phyloP scores from a whole-genome alignment of 1,140 invertebrate species.

The Hesperophylax magnus region DNA sequence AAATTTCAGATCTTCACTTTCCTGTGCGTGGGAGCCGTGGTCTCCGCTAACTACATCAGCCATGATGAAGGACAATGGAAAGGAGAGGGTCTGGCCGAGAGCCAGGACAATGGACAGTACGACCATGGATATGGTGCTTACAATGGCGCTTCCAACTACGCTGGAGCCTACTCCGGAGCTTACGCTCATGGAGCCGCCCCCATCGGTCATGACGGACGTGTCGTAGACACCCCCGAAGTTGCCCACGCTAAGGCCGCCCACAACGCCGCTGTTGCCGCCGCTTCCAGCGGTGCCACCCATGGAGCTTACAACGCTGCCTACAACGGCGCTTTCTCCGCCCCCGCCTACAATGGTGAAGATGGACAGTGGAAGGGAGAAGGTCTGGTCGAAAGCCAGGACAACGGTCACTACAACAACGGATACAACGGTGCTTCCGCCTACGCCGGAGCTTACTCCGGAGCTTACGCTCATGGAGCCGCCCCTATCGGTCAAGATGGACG shows the following conservation, averaged over 20 bases:
- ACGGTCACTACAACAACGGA: no score
- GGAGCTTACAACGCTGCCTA: no score
- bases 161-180: not conserved
- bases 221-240: slow-evolving; percentile 63
- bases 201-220: slow-evolving; percentile 48
- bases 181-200: slow-evolving; percentile 34
- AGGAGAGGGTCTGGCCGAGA: no score
- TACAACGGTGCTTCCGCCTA: no score
- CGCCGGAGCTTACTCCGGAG: no score
- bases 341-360: no score
- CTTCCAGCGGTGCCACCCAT: not conserved
- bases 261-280: slow-evolving; percentile 10
- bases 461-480: no score
- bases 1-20: slow-evolving; percentile 43
- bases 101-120: slow-evolving; percentile 37
- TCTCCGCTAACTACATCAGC: slow-evolving; percentile 57
- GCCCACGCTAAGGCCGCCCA: slow-evolving; percentile 55
- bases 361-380: no score
- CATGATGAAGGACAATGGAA: slow-evolving; percentile 38
- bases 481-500: no score
- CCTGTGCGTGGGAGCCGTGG: slow-evolving; percentile 47
- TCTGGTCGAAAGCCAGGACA: no score
- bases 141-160: not conserved
- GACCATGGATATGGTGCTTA: not conserved
- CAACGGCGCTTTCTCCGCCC: no score